A percentile compares a stretch with the other conserved stretches of the same genome.
These are phyloP conservation scores for Galagoides demidoff DNA, from an alignment of 2,797 vertebrate genomes.

Conservation along the genomic window DNA sequence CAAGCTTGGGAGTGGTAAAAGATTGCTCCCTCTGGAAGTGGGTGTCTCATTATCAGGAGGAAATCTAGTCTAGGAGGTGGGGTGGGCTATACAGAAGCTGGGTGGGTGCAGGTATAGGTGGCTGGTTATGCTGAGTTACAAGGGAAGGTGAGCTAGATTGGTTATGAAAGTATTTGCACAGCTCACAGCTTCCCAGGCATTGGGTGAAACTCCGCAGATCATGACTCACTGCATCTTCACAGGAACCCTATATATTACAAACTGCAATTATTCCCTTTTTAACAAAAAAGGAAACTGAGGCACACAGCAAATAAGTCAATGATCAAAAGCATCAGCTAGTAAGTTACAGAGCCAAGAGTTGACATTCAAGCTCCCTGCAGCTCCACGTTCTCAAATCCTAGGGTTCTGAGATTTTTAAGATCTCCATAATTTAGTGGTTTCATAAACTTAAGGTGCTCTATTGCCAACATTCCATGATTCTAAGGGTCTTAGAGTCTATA, in stretches of 20 bases:
- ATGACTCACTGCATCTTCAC: neutral
- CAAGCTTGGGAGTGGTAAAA: neutral
- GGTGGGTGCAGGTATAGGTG: too few relatives aligned
- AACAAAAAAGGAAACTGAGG: neutral
- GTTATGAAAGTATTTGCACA: neutral
- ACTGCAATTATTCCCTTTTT: neutral
- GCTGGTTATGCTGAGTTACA: neutral
- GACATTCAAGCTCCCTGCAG: neutral
- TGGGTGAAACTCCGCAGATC: neutral
- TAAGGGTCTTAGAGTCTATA: constrained; percentile 12
- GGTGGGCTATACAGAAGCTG: neutral
- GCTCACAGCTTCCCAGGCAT: neutral
- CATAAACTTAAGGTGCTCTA: constrained; percentile 7
- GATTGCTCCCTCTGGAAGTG: neutral
- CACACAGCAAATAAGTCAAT: neutral
- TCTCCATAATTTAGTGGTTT: constrained; percentile 41
- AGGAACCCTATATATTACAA: neutral
- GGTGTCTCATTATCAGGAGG: neutral
- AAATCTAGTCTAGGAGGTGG: neutral
- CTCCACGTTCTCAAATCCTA: constrained; percentile 8
- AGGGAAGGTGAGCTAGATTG: neutral
- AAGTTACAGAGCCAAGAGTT: neutral
- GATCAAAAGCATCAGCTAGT: neutral
- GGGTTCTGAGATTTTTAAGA: neutral
- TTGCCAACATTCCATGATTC: neutral